Base-by-base conservation (phyloP, 2,797 vertebrate genomes). In the Parambassis ranga region DNA sequence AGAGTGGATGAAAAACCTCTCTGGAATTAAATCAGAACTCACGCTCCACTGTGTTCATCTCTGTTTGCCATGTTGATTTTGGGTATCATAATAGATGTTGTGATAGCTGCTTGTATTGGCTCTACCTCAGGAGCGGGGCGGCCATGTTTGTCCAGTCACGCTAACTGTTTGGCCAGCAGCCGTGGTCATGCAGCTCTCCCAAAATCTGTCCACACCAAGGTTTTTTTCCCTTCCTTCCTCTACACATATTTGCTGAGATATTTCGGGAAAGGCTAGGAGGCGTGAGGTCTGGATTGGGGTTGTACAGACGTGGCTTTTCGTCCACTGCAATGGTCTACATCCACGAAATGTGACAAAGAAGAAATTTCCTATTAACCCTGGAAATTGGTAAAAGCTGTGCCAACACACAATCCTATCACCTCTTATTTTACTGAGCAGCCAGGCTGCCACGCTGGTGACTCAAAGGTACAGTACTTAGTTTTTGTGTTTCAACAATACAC, bases 321-420 rank as follows among this genome's bases (percentile, higher is more conserved):
- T 36, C 44, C 31, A 10, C 6, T 15, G 23, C 10, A 19, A 35
- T 1, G 4, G 23, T 42, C 52, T 36, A 20, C 42, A 20, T 24
- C 7, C 2, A 23, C 30, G 43, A 83, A 74, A 81, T 31, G 50
- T 20, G 31, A 53, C 65, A 36, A 74, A 52, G 50, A 71, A 83
- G 55, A 83, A 48, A 75, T 75, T 77, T 82, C 77, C 85, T 47
- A 90, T 91, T 90, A 91, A 83, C 74, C 88, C n/a, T 49, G 81
- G 75, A 90, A 86, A 91, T 88, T 90, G 86, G 81, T 88, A 91
- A 86, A 89, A 82, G 86, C 82, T 83, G 82, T 79, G 81, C 72
- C 33, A 38, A 74, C 57, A 68, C 78, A 88, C 81, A 81, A 79
- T 82, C 85, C 87, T 85, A 77, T 88, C 84, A 83, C 75, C 62